A percentile compares a stretch with the other conserved stretches of the same genome.
phyloP scores from a whole-genome alignment of 2,113 vertebrate genomes.

The Diadophis punctatus region DNA sequence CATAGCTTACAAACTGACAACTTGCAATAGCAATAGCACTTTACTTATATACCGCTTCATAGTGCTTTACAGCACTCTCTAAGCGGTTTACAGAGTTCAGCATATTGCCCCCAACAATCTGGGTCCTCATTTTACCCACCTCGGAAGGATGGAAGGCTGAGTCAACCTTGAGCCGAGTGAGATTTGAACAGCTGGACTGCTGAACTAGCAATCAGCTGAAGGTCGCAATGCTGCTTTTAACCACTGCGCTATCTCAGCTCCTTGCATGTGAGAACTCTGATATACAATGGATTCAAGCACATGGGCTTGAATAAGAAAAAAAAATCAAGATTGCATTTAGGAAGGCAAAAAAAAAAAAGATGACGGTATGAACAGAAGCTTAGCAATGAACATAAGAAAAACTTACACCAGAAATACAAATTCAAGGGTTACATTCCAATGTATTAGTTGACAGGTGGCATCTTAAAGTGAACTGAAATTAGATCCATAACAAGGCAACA shows the following conservation, averaged over 20 bases:
- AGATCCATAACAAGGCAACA: slow-evolving; percentile 54
- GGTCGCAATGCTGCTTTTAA: no score
- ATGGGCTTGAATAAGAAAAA: not conserved
- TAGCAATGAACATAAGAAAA: slow-evolving; percentile 1
- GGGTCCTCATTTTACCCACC: no score
- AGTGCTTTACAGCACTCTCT: no score
- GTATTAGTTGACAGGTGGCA: slow-evolving; percentile 62
- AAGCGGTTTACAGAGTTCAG: no score
- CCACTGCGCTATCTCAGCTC: no score
- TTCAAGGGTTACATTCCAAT: slow-evolving; percentile 42
- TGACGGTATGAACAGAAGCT: not conserved
- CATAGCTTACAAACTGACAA: not conserved
- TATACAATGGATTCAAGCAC: not conserved
- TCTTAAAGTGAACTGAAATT: slow-evolving; percentile 57
- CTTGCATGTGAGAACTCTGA: not conserved
- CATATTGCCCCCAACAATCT: no score
- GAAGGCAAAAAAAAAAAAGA: slow-evolving; percentile 8
- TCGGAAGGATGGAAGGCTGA: no score
- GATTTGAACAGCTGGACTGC: no score
- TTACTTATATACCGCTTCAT: no score
- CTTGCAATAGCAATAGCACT: no score
- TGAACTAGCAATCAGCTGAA: no score
- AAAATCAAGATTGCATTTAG: slow-evolving; percentile 14
- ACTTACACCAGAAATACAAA: slow-evolving; percentile 60
- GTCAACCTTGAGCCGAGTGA: no score